Conservation (phyloP, 2,888 invertebrate genomes). For the Drosophila sordidula region DNA sequence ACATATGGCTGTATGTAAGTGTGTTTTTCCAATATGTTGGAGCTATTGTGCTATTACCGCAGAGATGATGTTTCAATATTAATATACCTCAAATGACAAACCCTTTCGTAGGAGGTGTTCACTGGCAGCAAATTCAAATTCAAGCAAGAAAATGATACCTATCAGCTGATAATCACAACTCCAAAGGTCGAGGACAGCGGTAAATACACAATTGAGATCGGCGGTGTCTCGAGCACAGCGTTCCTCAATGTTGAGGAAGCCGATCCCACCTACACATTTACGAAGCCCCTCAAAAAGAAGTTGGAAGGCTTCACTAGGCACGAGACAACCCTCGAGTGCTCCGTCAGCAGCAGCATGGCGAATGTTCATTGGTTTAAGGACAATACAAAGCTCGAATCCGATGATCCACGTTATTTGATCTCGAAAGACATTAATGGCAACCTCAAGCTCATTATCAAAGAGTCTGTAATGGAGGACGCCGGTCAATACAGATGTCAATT, state of each 20-base stretch:
- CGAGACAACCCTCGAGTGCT: slow-evolving; percentile 96
- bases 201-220: slow-evolving; percentile 97
- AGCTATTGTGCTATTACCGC: not conserved
- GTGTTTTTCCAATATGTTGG: not conserved
- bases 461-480: slow-evolving; percentile 92
- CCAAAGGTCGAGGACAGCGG: slow-evolving; percentile 99
- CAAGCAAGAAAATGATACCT: slow-evolving; percentile 95
- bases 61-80: not conserved
- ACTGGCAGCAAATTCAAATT: slow-evolving; percentile 98
- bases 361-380: slow-evolving; percentile 97
- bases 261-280: slow-evolving; percentile 96
- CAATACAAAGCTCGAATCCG: slow-evolving; percentile 91
- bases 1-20: not conserved
- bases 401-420: slow-evolving; percentile 91
- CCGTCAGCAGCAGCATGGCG: slow-evolving; percentile 96
- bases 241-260: slow-evolving; percentile 99
- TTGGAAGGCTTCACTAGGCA: slow-evolving; percentile 95
- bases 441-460: slow-evolving; percentile 94
- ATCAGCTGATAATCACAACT: slow-evolving; percentile 94
- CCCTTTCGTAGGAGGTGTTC: slow-evolving; percentile 92
- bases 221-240: slow-evolving; percentile 94
- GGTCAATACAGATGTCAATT: slow-evolving; percentile 96
- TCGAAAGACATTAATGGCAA: slow-evolving; percentile 97
- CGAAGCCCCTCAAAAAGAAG: slow-evolving; percentile 94
- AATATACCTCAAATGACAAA: not conserved